Evolutionary conservation across 2,888 invertebrate species (phyloP).

Genomic region (Caenorhabditis drosophilae): DNA sequence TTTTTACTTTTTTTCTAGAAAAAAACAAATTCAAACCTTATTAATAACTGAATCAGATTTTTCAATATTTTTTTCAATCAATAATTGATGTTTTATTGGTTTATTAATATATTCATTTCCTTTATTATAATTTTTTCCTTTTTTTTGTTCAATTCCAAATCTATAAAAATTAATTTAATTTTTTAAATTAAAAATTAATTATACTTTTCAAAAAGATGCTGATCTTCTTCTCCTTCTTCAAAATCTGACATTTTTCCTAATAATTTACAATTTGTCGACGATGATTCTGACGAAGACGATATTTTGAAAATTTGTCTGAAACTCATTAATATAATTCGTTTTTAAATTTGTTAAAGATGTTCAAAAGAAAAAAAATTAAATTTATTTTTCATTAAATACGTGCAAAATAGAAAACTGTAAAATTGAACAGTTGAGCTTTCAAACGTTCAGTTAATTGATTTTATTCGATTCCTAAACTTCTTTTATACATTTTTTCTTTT

Average conservation of each 20-base stretch:
- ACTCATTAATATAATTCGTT: no score
- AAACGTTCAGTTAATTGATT: no score
- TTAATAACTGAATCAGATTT: not conserved
- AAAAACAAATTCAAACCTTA: not conserved
- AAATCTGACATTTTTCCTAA: no score
- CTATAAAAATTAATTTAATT: not conserved
- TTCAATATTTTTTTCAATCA: not conserved
- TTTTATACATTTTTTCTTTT: no score
- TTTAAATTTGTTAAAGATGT: no score
- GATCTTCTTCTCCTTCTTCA: no score
- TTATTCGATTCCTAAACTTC: no score
- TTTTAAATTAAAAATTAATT: not conserved
- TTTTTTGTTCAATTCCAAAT: not conserved
- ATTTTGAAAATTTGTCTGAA: no score
- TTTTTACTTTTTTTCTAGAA: not conserved
- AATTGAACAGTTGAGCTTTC: no score
- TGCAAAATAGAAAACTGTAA: no score
- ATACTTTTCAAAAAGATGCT: not conserved
- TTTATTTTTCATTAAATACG: no score
- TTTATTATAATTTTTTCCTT: not conserved
- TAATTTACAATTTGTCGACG: not conserved
- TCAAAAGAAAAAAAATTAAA: no score
- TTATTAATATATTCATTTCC: not conserved
- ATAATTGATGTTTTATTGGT: not conserved
- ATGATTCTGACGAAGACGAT: not conserved